Percentiles rank a stretch among this genome's conserved stretches.
These are phyloP conservation scores for Artemia franciscana DNA, from an alignment of 1,140 invertebrate genomes.

Conservation along the genomic window DNA sequence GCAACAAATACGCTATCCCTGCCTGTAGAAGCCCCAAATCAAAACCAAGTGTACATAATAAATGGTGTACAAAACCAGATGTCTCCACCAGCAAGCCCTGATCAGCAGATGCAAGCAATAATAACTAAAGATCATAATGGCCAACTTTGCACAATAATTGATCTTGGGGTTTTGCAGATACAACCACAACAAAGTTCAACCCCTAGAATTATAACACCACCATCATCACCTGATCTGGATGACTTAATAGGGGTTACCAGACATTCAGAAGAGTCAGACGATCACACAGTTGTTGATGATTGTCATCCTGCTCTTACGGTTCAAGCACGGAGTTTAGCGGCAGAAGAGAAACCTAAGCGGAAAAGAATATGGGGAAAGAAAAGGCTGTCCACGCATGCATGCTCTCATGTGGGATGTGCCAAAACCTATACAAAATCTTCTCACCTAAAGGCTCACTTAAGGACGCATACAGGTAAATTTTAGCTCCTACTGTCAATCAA, in stretches of 20 bases:
- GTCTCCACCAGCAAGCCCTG: slow-evolving; percentile 28
- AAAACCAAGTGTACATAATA: neutral
- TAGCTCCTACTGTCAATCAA: too few relatives aligned
- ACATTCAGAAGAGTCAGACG: neutral
- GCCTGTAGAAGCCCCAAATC: neutral
- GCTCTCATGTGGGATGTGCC: slow-evolving; percentile 32
- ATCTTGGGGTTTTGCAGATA: neutral
- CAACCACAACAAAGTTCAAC: neutral
- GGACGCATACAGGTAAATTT: slow-evolving; percentile 28
- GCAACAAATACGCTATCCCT: neutral
- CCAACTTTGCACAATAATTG: neutral
- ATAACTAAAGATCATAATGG: neutral
- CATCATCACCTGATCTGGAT: slow-evolving; percentile 28
- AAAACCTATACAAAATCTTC: slow-evolving; percentile 44
- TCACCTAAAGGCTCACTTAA: slow-evolving; percentile 38
- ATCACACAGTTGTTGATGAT: neutral
- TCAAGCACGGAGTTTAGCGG: neutral
- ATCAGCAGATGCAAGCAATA: slow-evolving; percentile 14
- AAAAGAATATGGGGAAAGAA: slow-evolving; percentile 27
- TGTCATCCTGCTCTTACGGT: neutral
- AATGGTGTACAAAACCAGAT: slow-evolving; percentile 20
- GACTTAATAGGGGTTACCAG: slow-evolving; percentile 11
- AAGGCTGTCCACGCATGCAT: slow-evolving; percentile 31
- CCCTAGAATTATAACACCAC: slow-evolving; percentile 25
- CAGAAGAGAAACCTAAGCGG: slow-evolving; percentile 13